These are phyloP conservation scores for Ecliptopera silaceata DNA, from an alignment of 2,888 invertebrate genomes.

Conservation along the genomic window DNA sequence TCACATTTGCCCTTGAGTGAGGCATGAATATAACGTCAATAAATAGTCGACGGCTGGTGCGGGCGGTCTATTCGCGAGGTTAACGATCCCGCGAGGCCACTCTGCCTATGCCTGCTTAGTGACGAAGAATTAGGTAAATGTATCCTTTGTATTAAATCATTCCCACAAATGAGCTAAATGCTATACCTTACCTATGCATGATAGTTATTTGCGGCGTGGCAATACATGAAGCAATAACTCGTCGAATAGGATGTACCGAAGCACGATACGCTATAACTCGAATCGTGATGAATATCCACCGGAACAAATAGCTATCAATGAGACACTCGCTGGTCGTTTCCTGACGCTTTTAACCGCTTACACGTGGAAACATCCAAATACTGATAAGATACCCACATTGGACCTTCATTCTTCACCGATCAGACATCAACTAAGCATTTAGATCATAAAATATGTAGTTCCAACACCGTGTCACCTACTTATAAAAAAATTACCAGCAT, in stretches of 20 bases:
- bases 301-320: constrained; percentile 47
- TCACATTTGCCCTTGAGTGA: constrained; percentile 66
- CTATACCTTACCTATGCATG: not conserved
- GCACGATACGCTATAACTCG: constrained; percentile 21
- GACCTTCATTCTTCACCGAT: constrained; percentile 28
- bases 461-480: constrained; percentile 6
- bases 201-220: not conserved
- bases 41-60: constrained; percentile 49
- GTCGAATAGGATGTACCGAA: constrained; percentile 10
- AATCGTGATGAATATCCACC: constrained; percentile 43
- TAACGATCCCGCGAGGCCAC: constrained; percentile 76
- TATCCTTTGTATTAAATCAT: not conserved
- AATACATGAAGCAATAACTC: constrained; percentile 1
- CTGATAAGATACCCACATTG: constrained; percentile 44
- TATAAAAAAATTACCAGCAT: constrained; percentile 46
- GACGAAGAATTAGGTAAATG: constrained; percentile 15
- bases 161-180: not conserved
- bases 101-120: constrained; percentile 29
- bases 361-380: constrained; percentile 36
- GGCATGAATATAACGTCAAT: constrained; percentile 57
- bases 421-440: constrained; percentile 26
- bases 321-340: constrained; percentile 35
- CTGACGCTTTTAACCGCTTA: constrained; percentile 36
- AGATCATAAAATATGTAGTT: constrained; percentile 29
- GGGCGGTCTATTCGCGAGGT: constrained; percentile 69